Base-by-base conservation (phyloP, 1,140 invertebrate species). In the Pseudomyrmex concolor region DNA sequence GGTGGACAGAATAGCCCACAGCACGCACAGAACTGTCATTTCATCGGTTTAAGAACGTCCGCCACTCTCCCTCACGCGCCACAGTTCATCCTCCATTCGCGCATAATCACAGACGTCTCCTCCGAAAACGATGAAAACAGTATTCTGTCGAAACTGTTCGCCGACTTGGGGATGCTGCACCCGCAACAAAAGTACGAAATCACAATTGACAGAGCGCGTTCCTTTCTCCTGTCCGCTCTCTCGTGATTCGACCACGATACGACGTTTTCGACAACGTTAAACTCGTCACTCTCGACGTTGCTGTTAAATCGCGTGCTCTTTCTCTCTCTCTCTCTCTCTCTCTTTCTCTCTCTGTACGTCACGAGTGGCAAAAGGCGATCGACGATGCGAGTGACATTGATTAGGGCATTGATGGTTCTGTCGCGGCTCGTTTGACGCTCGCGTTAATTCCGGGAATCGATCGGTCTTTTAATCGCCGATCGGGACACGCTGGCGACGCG, bases 1-100 rank as follows among this genome's bases (percentile, higher is more conserved):
- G 55, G 96, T 92, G 48, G 96, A 96, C 73, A 96, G 89, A 54
- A 95, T 94, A 12, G 96, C 96, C 96, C 96, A 97, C 78, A 96
- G 91, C 72, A 96, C 94, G 60, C 96, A 96, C 57, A 96, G 93
- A 60, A 94, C 94, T 72, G 95, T 96, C 90, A 96, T 93, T 88
- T 92, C 91, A 92, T 89, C 88, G 76, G 88, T 89, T 88, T 89
- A 78, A 83, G 68, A 84, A 63, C 70, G 78, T 81, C 50, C 60
- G n/a, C 67, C 51, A 78, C 50, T 51, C 60, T 64, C 66, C 13
- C 66, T 81, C 78, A 82, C 78, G 48, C 70, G 54, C 22, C 12
- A 22, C 25, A n/a, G 22, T 34, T 74, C 55, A 80, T 80, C n/a
- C 54, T 68, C 63, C 77, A 84, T 50, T 13, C 81, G 80, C 64